A percentile compares a stretch with the other conserved stretches of the same genome.
Evolutionary conservation across 2,113 vertebrate species (phyloP).

Genomic region (Arothron firmamentum): DNA sequence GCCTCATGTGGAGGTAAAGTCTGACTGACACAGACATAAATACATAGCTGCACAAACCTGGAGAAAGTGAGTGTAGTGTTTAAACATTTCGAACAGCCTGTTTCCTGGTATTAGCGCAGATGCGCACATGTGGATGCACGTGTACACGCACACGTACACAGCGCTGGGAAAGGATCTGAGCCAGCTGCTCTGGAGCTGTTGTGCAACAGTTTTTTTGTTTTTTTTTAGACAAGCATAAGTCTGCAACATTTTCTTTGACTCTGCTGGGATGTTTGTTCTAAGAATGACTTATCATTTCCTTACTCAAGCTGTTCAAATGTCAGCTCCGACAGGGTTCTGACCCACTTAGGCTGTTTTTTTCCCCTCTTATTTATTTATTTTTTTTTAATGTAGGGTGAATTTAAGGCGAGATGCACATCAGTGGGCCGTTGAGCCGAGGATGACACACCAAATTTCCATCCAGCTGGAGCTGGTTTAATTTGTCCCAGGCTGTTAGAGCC

Average conservation of each 20-base stretch:
- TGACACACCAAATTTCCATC: constrained; percentile 50
- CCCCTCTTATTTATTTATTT: too few relatives aligned
- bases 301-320: constrained; percentile 37
- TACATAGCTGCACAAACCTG: too few relatives aligned
- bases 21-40: too few relatives aligned
- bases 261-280: constrained; percentile 21
- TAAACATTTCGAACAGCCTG: constrained; percentile 13
- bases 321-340: constrained; percentile 57
- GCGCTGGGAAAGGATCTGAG: constrained; percentile 25
- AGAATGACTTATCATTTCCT: constrained; percentile 33
- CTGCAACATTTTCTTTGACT: constrained; percentile 12
- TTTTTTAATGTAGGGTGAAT: constrained; percentile 43
- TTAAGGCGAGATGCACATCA: constrained; percentile 50
- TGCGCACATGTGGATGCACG: neutral
- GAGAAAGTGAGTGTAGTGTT: constrained; percentile 14
- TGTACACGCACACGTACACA: constrained; percentile 5
- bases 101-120: constrained; percentile 29
- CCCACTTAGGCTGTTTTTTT: constrained; percentile 44
- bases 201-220: constrained; percentile 35
- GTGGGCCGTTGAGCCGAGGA: constrained; percentile 28
- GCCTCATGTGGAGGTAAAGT: too few relatives aligned
- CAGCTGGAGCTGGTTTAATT: constrained; percentile 48
- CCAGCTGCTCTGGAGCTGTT: constrained; percentile 17
- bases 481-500: constrained; percentile 47
- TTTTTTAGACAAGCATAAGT: constrained; percentile 26